Base-by-base conservation (phyloP, 1,140 invertebrate genomes). In the Chironomus tepperi region DNA sequence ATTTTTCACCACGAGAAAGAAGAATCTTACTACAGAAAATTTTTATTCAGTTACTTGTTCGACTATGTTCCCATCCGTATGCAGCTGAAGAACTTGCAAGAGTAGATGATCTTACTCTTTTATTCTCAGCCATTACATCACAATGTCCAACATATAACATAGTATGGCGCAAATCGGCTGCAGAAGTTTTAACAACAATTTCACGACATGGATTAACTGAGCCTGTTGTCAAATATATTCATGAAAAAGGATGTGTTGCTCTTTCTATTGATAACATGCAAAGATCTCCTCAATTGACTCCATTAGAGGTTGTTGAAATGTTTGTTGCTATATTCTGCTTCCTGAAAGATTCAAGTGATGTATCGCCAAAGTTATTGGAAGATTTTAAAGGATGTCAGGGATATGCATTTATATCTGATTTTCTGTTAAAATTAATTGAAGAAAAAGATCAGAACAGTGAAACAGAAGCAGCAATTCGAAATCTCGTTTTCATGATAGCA, bases 241-340 rank as follows among this genome's bases (percentile, higher is more conserved):
- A 98, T 85, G 94, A 92, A 83, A 98, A 98, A 86, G 91, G 93
- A 75, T 99, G 98, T 86, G 92, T 99, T 77, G 89, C 89, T 74
- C 86, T 95, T 73, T 99, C 97, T 84, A 91, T 99, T 78, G 96
- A 98, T 82, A 98, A 99, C 84, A 96, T 98, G 93, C 92, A 97
- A 86, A 88, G 93, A 80, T 90, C 95, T 84, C 90, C 90, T 78
- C 94, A 97, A 82, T 84, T 98, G 78, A 93, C 93, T 76, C 95
- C 95, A n/a, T 85, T 97, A 78, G 96, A 99, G 85, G 90, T 98
- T 76, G 94, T 98, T 12, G 96, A 98, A 85, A 98, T 99, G 95
- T 97, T 99, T 85, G 94, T 97, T 43, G 96, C 96, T 12, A 91
- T 98, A 42, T 98, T 99, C 84, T 98, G 96, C 86, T 97, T 99